Base-by-base conservation (phyloP, 2,113 vertebrate species). In the Psilopsiagon aurifrons region DNA sequence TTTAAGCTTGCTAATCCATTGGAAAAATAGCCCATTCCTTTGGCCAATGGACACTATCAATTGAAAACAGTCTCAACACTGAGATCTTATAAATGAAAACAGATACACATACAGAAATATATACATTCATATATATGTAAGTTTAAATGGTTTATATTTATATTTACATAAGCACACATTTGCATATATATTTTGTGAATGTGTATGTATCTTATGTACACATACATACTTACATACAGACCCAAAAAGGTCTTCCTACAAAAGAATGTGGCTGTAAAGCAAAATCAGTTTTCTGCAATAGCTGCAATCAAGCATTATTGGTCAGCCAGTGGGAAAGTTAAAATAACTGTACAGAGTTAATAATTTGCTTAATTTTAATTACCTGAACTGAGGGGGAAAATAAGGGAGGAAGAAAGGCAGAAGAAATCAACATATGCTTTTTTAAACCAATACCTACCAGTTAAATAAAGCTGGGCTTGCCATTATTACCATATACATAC, bases 1-100 rank as follows among this genome's bases (percentile, higher is more conserved):
- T 70, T 92, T 92, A 91, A 93, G 77, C 83, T 80, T 77, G 49
- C 33, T 95, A 95, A 89, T 94, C 92, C 66, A 13, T 25, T 89
- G 91, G 74, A 89, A 97, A 94, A 96, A 95, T 85, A 92, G 77
- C 67, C 95, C 41, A 16, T 82, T 95, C 59, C 80, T 93, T 86
- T 86, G 44, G 35, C 33, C 13, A 20, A 37, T 43, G 67, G 11
- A 39, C 35, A 14, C n/a, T 84, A 60, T 68, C 29, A 33, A 29
- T 4, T 88, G 55, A 78, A 81, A 93, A 68, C 43, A 44, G n/a
- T 37, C 47, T 69, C 16, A 70, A 39, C 10, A n/a, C 9, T 51
- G 55, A 59, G 37, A 86, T 74, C 88, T 90, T 59, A 49, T 44
- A 83, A n/a, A 74, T 20, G 2, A 83, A 91, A 85, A 62, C 7